These are phyloP conservation scores for Etheostoma cragini DNA, from an alignment of 2,113 vertebrate species.

Conservation along the genomic window DNA sequence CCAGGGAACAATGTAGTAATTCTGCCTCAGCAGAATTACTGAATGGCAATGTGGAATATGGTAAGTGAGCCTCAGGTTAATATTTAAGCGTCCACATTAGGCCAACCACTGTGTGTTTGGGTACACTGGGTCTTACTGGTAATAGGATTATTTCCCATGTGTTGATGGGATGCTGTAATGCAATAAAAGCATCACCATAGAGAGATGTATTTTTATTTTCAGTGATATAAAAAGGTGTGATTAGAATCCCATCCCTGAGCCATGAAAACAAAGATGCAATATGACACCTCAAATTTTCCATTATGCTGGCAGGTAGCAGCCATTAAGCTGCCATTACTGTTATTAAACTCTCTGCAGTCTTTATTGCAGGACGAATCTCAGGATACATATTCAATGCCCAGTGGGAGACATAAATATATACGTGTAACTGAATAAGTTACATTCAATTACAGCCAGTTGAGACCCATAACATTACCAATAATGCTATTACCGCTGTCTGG, in stretches of 20 bases:
- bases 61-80: constrained; percentile 38
- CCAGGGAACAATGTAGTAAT: constrained; percentile 24
- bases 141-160: constrained; percentile 44
- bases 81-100: constrained; percentile 43
- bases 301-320: constrained; percentile 51
- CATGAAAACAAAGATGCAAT: constrained; percentile 53
- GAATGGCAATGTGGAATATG: constrained; percentile 43
- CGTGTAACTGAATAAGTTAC: constrained; percentile 69
- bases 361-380: constrained; percentile 51
- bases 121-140: constrained; percentile 9
- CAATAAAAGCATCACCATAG: constrained; percentile 42
- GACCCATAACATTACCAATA: constrained; percentile 57
- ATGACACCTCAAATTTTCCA: constrained; percentile 64
- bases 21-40: constrained; percentile 56
- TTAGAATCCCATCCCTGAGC: constrained; percentile 46
- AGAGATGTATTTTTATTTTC: constrained; percentile 23
- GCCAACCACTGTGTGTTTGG: constrained; percentile 10
- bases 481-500: constrained; percentile 65
- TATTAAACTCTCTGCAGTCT: constrained; percentile 55
- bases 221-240: constrained; percentile 24
- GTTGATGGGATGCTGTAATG: not conserved
- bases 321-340: constrained; percentile 59
- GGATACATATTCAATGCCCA: constrained; percentile 47
- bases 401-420: constrained; percentile 61
- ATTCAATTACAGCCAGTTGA: constrained; percentile 72